A percentile compares a stretch with the other conserved stretches of the same genome.
phyloP scores from a whole-genome alignment of 2,113 vertebrate species.

The Cyprinodon tularosa region DNA sequence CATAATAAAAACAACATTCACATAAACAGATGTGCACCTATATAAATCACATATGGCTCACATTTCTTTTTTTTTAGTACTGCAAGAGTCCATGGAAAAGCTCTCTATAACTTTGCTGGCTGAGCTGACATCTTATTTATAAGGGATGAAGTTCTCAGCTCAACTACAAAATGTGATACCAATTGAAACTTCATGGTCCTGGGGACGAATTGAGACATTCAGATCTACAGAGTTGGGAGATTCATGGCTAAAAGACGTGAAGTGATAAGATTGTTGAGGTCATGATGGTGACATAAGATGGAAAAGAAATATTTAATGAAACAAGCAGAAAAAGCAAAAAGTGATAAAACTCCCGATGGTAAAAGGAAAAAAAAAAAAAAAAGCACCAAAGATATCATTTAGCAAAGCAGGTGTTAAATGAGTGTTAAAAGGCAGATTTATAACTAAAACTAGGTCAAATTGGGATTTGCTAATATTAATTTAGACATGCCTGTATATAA shows the following conservation, averaged over 20 bases:
- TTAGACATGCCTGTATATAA: not conserved
- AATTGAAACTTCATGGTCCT: constrained; percentile 72
- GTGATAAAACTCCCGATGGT: constrained; percentile 17
- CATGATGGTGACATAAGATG: constrained; percentile 23
- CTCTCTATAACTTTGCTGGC: constrained; percentile 11
- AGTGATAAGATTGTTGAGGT: constrained; percentile 57
- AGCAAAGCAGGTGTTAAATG: constrained; percentile 46
- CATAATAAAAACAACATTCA: constrained; percentile 3
- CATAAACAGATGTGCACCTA: constrained; percentile 27
- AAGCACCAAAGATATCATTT: constrained; percentile 48
- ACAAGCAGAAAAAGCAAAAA: constrained; percentile 31
- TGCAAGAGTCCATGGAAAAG: not conserved
- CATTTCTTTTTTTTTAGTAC: constrained; percentile 18
- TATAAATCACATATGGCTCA: constrained; percentile 18
- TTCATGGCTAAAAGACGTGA: constrained; percentile 78
- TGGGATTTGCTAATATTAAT: constrained; percentile 49
- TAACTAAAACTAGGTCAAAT: constrained; percentile 57
- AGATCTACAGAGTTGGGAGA: constrained; percentile 69
- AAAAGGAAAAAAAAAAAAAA: constrained; percentile 26
- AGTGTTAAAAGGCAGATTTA: constrained; percentile 45
- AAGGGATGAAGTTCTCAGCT: constrained; percentile 65
- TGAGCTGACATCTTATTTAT: constrained; percentile 74
- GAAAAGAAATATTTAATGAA: constrained; percentile 32
- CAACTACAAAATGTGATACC: constrained; percentile 77
- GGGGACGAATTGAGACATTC: constrained; percentile 75